Conservation (phyloP, 2,888 invertebrate species). For the Chorisops tibialis region DNA sequence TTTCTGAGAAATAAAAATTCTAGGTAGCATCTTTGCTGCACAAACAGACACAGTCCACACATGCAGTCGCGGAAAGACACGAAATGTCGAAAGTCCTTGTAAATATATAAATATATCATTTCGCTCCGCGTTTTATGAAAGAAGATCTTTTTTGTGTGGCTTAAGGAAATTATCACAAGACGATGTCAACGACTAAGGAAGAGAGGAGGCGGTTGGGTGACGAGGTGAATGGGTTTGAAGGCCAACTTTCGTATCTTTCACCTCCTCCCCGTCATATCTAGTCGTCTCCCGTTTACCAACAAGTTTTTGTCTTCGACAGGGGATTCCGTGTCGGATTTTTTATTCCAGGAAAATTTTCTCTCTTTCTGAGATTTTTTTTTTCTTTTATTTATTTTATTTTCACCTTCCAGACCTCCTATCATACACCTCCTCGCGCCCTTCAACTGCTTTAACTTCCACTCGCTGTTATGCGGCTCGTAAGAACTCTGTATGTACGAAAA, state of each 20-base stretch:
- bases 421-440: neutral
- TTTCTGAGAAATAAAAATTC: neutral
- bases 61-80: neutral
- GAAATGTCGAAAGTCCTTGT: slow-evolving; percentile 2
- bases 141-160: slow-evolving; percentile 10
- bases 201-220: neutral
- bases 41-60: slow-evolving; percentile 14
- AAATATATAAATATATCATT: no score
- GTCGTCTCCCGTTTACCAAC: neutral
- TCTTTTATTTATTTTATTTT: slow-evolving; percentile 2
- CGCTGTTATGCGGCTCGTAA: slow-evolving; percentile 4
- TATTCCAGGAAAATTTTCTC: slow-evolving; percentile 18
- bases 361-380: slow-evolving; percentile 14
- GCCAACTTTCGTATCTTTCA: neutral
- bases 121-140: neutral
- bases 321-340: slow-evolving; percentile 19
- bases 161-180: slow-evolving; percentile 32
- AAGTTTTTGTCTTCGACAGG: slow-evolving; percentile 21
- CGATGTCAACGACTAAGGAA: slow-evolving; percentile 9
- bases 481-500: neutral
- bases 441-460: neutral
- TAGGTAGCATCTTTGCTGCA: slow-evolving; percentile 9
- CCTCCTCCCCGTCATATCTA: neutral
- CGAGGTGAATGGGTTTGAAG: neutral
- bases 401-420: neutral